Conservation (phyloP, 1,140 invertebrate genomes). For the Magallana gigas region DNA sequence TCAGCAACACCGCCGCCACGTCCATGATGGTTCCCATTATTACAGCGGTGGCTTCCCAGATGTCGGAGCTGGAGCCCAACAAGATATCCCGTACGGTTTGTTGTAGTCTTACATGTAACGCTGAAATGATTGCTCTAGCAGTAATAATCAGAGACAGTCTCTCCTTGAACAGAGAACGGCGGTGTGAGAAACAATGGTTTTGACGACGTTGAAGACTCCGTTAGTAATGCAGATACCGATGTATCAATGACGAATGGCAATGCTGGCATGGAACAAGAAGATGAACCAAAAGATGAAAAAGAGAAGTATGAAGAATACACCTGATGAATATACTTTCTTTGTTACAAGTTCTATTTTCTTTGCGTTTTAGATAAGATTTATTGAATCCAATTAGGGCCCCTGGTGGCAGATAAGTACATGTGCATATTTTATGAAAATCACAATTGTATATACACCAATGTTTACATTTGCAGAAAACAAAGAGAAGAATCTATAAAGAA, state of each 20-base stretch:
- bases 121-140: neutral
- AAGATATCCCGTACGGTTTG: neutral
- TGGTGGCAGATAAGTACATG: too few species aligned
- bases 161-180: neutral
- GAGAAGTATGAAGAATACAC: too few species aligned
- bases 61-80: slow-evolving; percentile 38
- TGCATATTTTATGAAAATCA: too few species aligned
- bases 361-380: too few species aligned
- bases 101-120: neutral
- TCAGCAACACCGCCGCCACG: slow-evolving; percentile 78
- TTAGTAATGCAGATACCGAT: neutral
- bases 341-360: too few species aligned
- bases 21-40: slow-evolving; percentile 79
- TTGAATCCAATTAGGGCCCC: too few species aligned
- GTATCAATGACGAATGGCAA: neutral
- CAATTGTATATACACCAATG: too few species aligned
- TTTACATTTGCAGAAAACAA: neutral
- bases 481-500: slow-evolving; percentile 34
- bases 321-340: too few species aligned
- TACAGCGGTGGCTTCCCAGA: slow-evolving; percentile 70
- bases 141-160: too few species aligned
- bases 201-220: neutral
- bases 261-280: neutral
- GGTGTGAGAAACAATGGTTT: slow-evolving; percentile 9
- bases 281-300: neutral